Conservation (phyloP, 2,888 invertebrate genomes). For the Cataglyphis livida region DNA sequence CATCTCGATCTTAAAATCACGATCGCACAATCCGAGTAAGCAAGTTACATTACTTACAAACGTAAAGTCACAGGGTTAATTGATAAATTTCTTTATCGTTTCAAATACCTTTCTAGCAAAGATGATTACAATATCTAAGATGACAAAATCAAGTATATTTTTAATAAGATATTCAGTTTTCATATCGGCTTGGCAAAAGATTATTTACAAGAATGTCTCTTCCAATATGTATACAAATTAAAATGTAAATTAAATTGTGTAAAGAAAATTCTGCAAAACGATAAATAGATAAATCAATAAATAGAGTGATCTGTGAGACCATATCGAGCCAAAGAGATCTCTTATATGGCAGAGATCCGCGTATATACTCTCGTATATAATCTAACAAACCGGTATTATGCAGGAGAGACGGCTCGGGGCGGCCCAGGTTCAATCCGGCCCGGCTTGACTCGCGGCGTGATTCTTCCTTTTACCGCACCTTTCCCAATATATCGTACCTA, state of each 20-base stretch:
- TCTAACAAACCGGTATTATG: conserved; percentile 77
- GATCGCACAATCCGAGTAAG: conserved; percentile 4
- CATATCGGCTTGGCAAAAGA: not conserved
- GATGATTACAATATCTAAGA: not conserved
- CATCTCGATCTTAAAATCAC: conserved; percentile 31
- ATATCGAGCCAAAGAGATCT: conserved; percentile 64
- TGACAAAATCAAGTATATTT: not conserved
- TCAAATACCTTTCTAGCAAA: not conserved
- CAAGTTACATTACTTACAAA: not conserved
- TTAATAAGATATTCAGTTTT: not conserved
- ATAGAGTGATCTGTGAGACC: conserved; percentile 32
- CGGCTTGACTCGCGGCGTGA: conserved; percentile 60
- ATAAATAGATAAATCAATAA: conserved; percentile 18
- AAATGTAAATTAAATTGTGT: not conserved
- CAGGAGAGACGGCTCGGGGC: conserved; percentile 63
- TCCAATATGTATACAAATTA: not conserved
- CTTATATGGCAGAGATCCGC: conserved; percentile 62
- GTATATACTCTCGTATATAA: conserved; percentile 70
- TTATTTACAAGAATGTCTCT: not conserved
- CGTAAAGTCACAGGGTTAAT: not conserved
- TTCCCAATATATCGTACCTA: conserved; percentile 66
- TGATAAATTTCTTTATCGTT: not conserved
- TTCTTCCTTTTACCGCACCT: conserved; percentile 68
- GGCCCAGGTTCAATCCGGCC: conserved; percentile 18
- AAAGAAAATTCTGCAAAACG: not conserved